phyloP scores from a whole-genome alignment of 2,113 vertebrate genomes.

The Xiphias gladius region DNA sequence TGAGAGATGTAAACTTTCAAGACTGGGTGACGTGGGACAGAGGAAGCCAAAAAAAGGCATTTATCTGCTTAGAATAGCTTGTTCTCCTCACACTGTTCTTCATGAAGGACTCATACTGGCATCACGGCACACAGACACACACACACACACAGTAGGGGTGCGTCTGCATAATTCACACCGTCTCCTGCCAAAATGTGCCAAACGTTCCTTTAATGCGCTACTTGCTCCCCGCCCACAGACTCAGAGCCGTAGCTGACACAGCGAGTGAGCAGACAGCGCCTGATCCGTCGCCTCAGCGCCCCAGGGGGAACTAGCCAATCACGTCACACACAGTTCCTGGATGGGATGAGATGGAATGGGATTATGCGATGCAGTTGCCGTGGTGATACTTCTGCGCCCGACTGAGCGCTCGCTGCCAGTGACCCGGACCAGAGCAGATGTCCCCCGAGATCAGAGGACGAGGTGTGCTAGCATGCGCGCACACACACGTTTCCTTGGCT shows the following conservation, averaged over 20 bases:
- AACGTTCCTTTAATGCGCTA: conserved; percentile 74
- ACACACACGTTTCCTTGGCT: conserved; percentile 28
- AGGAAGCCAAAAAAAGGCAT: neutral
- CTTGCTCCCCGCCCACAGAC: conserved; percentile 68
- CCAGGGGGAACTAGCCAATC: conserved; percentile 74
- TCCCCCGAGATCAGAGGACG: conserved; percentile 73
- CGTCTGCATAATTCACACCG: conserved; percentile 77
- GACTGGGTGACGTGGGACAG: neutral
- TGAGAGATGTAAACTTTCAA: neutral
- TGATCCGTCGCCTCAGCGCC: conserved; percentile 67
- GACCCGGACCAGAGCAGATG: conserved; percentile 79
- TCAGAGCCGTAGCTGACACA: conserved; percentile 75
- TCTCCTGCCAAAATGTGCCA: conserved; percentile 74
- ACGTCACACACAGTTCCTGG: conserved; percentile 63
- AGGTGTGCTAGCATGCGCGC: neutral
- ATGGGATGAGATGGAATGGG: conserved; percentile 74
- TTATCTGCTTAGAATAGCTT: conserved; percentile 40
- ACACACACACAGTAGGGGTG: conserved; percentile 64
- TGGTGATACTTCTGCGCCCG: conserved; percentile 75
- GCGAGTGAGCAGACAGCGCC: conserved; percentile 71
- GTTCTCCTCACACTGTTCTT: conserved; percentile 33
- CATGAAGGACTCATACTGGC: conserved; percentile 45
- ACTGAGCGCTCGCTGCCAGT: conserved; percentile 73
- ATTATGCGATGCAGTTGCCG: conserved; percentile 74
- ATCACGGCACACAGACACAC: conserved; percentile 23